Percentiles rank a stretch among this genome's conserved stretches.
Evolutionary conservation across 2,888 invertebrate genomes (phyloP).

Genomic region (Microplitis manilae): DNA sequence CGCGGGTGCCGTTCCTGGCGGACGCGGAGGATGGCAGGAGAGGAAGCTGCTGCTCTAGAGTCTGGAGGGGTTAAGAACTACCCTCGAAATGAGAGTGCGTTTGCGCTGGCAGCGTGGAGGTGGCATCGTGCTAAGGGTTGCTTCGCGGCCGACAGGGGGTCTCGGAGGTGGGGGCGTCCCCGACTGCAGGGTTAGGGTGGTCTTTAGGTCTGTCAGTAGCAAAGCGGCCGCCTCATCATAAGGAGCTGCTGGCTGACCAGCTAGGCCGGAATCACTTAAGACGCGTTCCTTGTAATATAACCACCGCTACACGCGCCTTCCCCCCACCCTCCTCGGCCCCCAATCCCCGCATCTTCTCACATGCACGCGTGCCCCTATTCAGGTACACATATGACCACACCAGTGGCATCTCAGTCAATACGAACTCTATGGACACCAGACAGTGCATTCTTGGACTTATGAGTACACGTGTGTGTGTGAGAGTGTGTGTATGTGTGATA

Average conservation of each 20-base stretch:
- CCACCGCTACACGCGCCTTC: slow-evolving; percentile 59
- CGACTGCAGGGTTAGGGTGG: slow-evolving; percentile 70
- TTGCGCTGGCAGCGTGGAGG: slow-evolving; percentile 69
- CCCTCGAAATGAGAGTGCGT: slow-evolving; percentile 68
- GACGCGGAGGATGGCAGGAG: slow-evolving; percentile 55
- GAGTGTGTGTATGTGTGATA: slow-evolving; percentile 36
- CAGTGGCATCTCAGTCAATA: slow-evolving; percentile 16
- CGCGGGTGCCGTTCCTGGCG: slow-evolving; percentile 50
- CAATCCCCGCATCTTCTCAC: slow-evolving; percentile 33
- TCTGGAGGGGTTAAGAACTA: slow-evolving; percentile 70
- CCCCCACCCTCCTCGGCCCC: slow-evolving; percentile 49
- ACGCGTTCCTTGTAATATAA: slow-evolving; percentile 69
- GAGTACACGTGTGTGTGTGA: slow-evolving; percentile 4
- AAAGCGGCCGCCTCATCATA: slow-evolving; percentile 72
- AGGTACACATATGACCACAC: slow-evolving; percentile 46
- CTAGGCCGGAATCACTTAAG: slow-evolving; percentile 68
- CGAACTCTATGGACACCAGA: slow-evolving; percentile 25
- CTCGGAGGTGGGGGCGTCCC: slow-evolving; percentile 48
- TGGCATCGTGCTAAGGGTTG: slow-evolving; percentile 69
- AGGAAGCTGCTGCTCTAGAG: slow-evolving; percentile 53
- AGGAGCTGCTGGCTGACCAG: slow-evolving; percentile 70
- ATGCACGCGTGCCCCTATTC: slow-evolving; percentile 27
- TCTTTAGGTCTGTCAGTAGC: slow-evolving; percentile 69
- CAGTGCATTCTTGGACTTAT: slow-evolving; percentile 45
- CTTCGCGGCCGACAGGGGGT: slow-evolving; percentile 57